A percentile compares a stretch with the other conserved stretches of the same genome.
These are phyloP conservation scores for Rhagologus leucostigma DNA, from an alignment of 2,113 vertebrate species.

Conservation along the genomic window DNA sequence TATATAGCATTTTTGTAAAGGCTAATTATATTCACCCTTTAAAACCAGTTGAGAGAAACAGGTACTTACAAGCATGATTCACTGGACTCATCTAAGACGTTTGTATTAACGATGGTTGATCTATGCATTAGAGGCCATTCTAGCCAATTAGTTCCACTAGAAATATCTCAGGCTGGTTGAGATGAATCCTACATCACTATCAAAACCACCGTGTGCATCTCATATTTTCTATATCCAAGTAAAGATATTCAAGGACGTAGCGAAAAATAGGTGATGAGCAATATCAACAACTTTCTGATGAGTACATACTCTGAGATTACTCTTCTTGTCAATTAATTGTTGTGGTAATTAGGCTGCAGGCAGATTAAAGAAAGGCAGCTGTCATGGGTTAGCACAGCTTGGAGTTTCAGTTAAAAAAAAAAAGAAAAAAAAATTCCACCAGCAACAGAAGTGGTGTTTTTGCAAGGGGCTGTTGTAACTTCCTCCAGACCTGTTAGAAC, in stretches of 20 bases:
- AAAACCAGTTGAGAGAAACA: neutral
- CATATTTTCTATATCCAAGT: neutral
- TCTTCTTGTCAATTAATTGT: neutral
- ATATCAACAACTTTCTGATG: neutral
- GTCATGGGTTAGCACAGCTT: too few relatives aligned
- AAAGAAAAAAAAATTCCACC: too few relatives aligned
- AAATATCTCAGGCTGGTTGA: neutral
- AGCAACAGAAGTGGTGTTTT: too few relatives aligned
- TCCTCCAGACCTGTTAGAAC: too few relatives aligned
- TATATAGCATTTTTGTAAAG: neutral
- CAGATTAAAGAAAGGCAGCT: neutral
- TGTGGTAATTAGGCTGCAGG: neutral
- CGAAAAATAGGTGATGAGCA: neutral
- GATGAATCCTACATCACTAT: neutral
- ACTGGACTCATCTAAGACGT: neutral
- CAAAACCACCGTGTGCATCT: neutral
- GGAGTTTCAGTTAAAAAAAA: too few relatives aligned
- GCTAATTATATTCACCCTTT: neutral
- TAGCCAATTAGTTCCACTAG: neutral
- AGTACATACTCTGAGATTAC: neutral
- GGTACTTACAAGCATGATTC: neutral
- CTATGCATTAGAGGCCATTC: neutral
- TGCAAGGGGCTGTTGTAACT: too few relatives aligned
- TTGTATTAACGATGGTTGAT: accelerated
- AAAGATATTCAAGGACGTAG: neutral